Conservation (phyloP, 1,140 invertebrate species). For the Rhynchophorus ferrugineus region DNA sequence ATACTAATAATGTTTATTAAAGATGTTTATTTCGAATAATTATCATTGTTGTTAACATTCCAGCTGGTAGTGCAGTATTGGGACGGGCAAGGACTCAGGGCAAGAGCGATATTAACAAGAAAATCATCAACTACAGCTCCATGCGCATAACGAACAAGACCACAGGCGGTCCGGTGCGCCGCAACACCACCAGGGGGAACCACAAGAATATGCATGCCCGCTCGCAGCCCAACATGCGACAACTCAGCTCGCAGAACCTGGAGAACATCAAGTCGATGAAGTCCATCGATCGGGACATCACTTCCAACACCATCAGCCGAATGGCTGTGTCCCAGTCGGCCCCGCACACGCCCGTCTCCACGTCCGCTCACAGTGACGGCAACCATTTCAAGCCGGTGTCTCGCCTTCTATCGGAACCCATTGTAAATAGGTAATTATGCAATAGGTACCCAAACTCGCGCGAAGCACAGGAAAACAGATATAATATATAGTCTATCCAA, state of each 20-base stretch:
- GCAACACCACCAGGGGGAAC: slow-evolving; percentile 46
- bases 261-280: slow-evolving; percentile 33
- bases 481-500: too few species aligned
- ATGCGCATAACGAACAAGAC: slow-evolving; percentile 43
- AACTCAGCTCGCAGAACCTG: slow-evolving; percentile 32
- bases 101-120: slow-evolving; percentile 37
- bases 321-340: slow-evolving; percentile 38
- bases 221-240: slow-evolving; percentile 40
- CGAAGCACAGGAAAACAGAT: neutral
- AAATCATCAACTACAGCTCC: slow-evolving; percentile 47
- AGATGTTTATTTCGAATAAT: too few species aligned
- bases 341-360: slow-evolving; percentile 38
- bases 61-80: slow-evolving; percentile 33
- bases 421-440: slow-evolving; percentile 28
- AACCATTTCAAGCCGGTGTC: slow-evolving; percentile 31
- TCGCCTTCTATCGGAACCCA: slow-evolving; percentile 36
- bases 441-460: too few species aligned
- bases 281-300: slow-evolving; percentile 32
- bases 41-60: too few species aligned
- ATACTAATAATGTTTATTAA: too few species aligned
- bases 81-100: slow-evolving; percentile 42
- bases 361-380: slow-evolving; percentile 26
- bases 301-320: slow-evolving; percentile 27
- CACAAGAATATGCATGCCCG: slow-evolving; percentile 35
- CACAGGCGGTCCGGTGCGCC: slow-evolving; percentile 41